A percentile compares a stretch with the other conserved stretches of the same genome.
Conservation (phyloP, 1,140 invertebrate genomes). For the Lethocerus indicus region DNA sequence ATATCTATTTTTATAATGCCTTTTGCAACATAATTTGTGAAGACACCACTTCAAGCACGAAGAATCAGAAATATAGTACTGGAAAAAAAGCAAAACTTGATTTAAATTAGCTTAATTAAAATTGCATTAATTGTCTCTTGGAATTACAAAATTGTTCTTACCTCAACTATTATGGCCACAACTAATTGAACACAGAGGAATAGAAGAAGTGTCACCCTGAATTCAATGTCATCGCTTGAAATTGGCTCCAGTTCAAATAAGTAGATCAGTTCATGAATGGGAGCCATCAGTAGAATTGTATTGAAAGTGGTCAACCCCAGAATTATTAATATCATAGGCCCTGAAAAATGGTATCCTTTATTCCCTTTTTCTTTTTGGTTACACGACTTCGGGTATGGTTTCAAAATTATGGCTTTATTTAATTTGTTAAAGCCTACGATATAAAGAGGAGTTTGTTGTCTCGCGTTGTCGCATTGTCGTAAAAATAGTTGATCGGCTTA, state of each 20-base stretch:
- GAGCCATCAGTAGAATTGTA: slow-evolving; percentile 22
- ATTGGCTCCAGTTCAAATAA: slow-evolving; percentile 22
- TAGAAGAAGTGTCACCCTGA: slow-evolving; percentile 21
- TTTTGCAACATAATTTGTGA: slow-evolving; percentile 21
- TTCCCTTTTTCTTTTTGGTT: too few species aligned
- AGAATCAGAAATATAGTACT: slow-evolving; percentile 21
- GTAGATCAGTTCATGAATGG: slow-evolving; percentile 19
- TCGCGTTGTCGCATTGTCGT: too few species aligned
- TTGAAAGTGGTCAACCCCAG: too few species aligned
- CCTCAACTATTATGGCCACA: slow-evolving; percentile 23
- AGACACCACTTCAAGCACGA: slow-evolving; percentile 22
- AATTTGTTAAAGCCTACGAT: too few species aligned
- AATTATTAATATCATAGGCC: too few species aligned
- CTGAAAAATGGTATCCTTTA: too few species aligned
- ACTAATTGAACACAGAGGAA: slow-evolving; percentile 23
- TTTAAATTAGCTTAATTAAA: slow-evolving; percentile 9
- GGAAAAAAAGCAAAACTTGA: too few species aligned
- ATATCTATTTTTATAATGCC: slow-evolving; percentile 23
- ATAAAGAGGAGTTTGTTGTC: too few species aligned
- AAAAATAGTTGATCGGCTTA: too few species aligned
- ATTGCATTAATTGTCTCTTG: background rate
- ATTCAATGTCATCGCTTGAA: slow-evolving; percentile 16
- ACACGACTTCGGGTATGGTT: too few species aligned
- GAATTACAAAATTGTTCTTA: too few species aligned
- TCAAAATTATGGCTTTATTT: too few species aligned